phyloP scores from a whole-genome alignment of 2,113 vertebrate genomes.

The Pachycephala philippinensis region DNA sequence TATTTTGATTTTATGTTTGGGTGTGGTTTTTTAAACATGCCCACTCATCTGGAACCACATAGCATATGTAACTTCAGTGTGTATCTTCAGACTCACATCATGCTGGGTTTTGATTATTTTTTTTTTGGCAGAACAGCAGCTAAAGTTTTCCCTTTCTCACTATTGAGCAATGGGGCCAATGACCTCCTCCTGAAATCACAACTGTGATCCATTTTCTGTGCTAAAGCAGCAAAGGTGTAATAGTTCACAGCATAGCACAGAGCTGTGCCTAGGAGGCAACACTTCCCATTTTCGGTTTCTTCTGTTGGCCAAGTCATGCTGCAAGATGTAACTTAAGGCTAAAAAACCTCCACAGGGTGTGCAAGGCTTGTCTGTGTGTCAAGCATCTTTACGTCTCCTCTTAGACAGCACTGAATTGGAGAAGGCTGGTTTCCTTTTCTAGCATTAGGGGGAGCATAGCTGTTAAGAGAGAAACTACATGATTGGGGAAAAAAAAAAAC shows the following conservation, averaged over 20 bases:
- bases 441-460: slow-evolving; percentile 31
- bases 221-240: neutral
- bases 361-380: neutral
- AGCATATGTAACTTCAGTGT: neutral
- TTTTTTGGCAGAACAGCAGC: neutral
- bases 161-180: neutral
- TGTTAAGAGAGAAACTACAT: neutral
- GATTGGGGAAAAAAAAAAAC: neutral
- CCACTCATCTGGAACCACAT: neutral
- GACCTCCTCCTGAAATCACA: neutral
- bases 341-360: neutral
- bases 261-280: neutral
- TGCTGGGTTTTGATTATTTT: neutral
- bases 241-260: neutral
- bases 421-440: neutral
- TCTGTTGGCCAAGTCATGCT: neutral
- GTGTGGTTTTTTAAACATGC: neutral
- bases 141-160: neutral
- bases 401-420: neutral
- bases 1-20: neutral
- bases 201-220: neutral
- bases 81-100: neutral
- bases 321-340: neutral
- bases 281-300: neutral
- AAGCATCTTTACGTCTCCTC: neutral